Evolutionary conservation across 2,797 vertebrate genomes (phyloP).

Genomic region (Argyrosomus regius): DNA sequence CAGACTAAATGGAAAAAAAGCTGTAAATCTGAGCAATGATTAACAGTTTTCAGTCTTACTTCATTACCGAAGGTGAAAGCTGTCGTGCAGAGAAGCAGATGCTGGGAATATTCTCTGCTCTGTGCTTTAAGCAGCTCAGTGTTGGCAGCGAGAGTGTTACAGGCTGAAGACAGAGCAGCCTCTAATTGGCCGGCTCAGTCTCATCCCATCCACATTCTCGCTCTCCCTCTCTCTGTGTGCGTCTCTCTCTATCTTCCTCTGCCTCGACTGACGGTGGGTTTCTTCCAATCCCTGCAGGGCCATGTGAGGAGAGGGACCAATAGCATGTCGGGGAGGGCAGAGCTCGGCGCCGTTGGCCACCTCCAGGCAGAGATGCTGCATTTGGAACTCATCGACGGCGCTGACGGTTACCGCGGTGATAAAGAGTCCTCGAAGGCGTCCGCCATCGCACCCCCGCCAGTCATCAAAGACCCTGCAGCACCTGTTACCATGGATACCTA

Average conservation of each 20-base stretch:
- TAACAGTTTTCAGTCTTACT: neutral
- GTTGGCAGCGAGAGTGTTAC: conserved; percentile 64
- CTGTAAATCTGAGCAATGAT: neutral
- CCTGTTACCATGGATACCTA: conserved; percentile 91
- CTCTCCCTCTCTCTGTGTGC: conserved; percentile 7
- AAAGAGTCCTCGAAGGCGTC: conserved; percentile 77
- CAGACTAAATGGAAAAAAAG: neutral
- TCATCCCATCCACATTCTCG: conserved; percentile 59
- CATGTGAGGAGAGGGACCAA: conserved; percentile 87
- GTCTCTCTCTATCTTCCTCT: conserved; percentile 29
- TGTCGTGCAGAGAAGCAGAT: conserved; percentile 18
- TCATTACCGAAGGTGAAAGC: conserved; percentile 10
- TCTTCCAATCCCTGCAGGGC: conserved; percentile 86
- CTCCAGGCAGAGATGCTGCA: conserved; percentile 96
- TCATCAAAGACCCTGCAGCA: conserved; percentile 75
- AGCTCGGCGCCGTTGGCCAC: conserved; percentile 88
- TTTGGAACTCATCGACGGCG: conserved; percentile 94
- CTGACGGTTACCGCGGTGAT: conserved; percentile 86
- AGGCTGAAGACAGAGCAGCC: conserved; percentile 60
- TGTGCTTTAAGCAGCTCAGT: conserved; percentile 51
- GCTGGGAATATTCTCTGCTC: conserved; percentile 22
- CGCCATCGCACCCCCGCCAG: conserved; percentile 73
- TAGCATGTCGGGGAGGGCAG: conserved; percentile 85
- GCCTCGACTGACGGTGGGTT: conserved; percentile 56
- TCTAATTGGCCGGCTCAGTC: conserved; percentile 77